phyloP scores from a whole-genome alignment of 2,797 vertebrate species.

The Amazona finschi region DNA sequence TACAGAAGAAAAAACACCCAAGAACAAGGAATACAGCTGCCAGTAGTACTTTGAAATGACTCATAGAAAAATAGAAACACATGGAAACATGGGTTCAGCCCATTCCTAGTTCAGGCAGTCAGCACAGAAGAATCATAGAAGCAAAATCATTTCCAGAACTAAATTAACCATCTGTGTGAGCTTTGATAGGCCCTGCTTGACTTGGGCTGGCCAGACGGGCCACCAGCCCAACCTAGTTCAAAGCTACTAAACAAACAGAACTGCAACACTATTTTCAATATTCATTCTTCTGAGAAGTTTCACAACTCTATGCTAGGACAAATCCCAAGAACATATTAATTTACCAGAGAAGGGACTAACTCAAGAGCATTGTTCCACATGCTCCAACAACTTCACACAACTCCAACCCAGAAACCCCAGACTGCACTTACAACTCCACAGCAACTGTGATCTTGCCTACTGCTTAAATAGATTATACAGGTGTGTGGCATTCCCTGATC shows the following conservation, averaged over 20 bases:
- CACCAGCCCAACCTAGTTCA: not conserved
- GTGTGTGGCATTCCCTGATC: not conserved
- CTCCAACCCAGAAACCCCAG: rapidly evolving
- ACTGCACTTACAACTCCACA: rapidly evolving
- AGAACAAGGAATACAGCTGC: not conserved
- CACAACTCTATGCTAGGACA: rapidly evolving
- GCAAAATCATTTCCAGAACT: not conserved
- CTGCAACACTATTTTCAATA: not conserved
- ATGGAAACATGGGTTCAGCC: not conserved
- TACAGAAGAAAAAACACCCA: not conserved
- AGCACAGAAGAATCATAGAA: not conserved
- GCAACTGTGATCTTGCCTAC: not conserved
- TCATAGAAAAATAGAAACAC: not conserved
- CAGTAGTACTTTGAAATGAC: not conserved
- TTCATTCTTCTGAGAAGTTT: not conserved
- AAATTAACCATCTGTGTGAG: not conserved
- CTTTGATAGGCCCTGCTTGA: not conserved
- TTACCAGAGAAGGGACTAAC: rapidly evolving
- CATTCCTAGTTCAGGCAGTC: not conserved
- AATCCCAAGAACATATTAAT: not conserved
- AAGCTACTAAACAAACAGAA: not conserved
- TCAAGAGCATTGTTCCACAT: rapidly evolving
- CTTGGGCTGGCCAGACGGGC: not conserved
- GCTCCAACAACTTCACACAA: rapidly evolving
- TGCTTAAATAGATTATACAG: not conserved